Base-by-base conservation (phyloP, 2,888 invertebrate species). In the Pyrrhosoma nymphula region DNA sequence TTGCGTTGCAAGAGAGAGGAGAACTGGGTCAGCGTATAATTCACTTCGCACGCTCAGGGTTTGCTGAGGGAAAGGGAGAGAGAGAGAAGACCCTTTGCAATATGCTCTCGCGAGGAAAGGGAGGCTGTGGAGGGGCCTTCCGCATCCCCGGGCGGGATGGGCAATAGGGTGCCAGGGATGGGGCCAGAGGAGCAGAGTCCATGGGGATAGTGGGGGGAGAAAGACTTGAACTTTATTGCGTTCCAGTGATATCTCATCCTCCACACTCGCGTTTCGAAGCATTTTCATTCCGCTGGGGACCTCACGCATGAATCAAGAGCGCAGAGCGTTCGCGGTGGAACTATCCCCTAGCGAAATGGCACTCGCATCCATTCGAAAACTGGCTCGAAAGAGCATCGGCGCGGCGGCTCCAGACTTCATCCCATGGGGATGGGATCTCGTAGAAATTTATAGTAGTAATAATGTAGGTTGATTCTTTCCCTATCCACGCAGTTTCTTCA, bases 291-390 rank as follows among this genome's bases (percentile, higher is more conserved):
- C 82, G 12, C 35, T 4, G 82, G 82, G 30, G 14, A 35, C 82
- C 82, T 82, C 82, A 82, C 82, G 82, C 82, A 82, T 35, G 82
- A 35, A 82, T 82, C 82, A 35, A 82, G 82, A 82, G 82, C 14
- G 35, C 2, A n/a, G 35, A 82, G 18, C 23, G 82, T 6, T 18
- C 16, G 82, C 12, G 82, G 16, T 14, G 16, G 82, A 82, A 35
- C 69, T 26, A 10, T 10, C 69, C 69, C n/a, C 20, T 12, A 69
- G 69, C 47, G 47, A 47, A 69, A n/a, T 14, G n/a, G n/a, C 69
- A 4, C 69, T n/a, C n/a, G 10, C n/a, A 10, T 69, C n/a, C 8
- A 12, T 69, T 69, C 12, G 10, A n/a, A n/a, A 69, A 69, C 69
- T 26, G 69, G n/a, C 69, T 69, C 69, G 69, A 69, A 12, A n/a